These are phyloP conservation scores for Lagodon rhomboides DNA, from an alignment of 2,797 vertebrate genomes.

Conservation along the genomic window DNA sequence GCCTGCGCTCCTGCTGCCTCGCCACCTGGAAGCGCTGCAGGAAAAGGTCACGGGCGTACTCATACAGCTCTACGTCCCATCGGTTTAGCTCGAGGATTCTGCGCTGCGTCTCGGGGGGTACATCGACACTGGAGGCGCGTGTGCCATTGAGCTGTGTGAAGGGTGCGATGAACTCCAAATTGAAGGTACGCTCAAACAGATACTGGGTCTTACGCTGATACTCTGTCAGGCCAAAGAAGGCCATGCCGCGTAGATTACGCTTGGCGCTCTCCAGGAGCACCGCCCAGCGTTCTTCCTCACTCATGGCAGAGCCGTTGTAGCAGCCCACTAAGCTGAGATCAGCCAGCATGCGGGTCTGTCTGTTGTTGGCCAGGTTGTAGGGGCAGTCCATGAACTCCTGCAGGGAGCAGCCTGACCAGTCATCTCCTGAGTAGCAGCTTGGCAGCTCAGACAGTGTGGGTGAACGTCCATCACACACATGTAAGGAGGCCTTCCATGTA, in stretches of 20 bases:
- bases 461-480: slow-evolving; percentile 94
- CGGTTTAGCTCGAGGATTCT: slow-evolving; percentile 93
- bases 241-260: slow-evolving; percentile 95
- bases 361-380: slow-evolving; percentile 97
- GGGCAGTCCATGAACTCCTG: slow-evolving; percentile 97
- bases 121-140: slow-evolving; percentile 93
- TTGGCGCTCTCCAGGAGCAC: slow-evolving; percentile 96
- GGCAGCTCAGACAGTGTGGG: slow-evolving; percentile 94
- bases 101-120: slow-evolving; percentile 89
- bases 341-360: slow-evolving; percentile 97
- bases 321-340: slow-evolving; percentile 98
- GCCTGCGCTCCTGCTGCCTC: slow-evolving; percentile 94
- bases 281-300: slow-evolving; percentile 91
- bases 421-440: slow-evolving; percentile 94
- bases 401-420: slow-evolving; percentile 96
- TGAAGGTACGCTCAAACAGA: slow-evolving; percentile 96
- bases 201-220: slow-evolving; percentile 99
- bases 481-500: slow-evolving; percentile 96
- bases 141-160: slow-evolving; percentile 98
- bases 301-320: slow-evolving; percentile 96
- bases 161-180: slow-evolving; percentile 94
- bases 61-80: slow-evolving; percentile 96
- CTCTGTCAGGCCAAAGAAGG: slow-evolving; percentile 97
- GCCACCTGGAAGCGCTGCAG: slow-evolving; percentile 96
- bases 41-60: slow-evolving; percentile 96